These are phyloP conservation scores for Eubucco bourcierii DNA, from an alignment of 2,113 vertebrate species.

Conservation along the genomic window DNA sequence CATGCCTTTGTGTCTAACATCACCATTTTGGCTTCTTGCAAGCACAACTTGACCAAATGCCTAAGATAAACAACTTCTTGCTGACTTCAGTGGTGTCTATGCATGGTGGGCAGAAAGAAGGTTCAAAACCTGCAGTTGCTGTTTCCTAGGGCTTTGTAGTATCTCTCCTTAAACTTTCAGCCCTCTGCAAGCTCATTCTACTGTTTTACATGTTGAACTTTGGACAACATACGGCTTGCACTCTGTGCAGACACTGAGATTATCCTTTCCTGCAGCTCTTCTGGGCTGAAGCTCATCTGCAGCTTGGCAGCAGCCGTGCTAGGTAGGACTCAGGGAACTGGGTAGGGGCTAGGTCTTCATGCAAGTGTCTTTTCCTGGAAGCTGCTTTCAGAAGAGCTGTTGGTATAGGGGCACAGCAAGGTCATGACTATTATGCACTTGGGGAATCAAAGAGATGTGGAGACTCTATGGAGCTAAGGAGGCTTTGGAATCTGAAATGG, in stretches of 20 bases:
- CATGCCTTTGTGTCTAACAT: slow-evolving; percentile 10
- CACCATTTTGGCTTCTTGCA: slow-evolving; percentile 12
- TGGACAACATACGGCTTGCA: neutral
- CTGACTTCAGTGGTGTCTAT: neutral
- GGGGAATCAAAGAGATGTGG: neutral
- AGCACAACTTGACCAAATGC: neutral
- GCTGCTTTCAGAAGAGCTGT: neutral
- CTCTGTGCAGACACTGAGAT: neutral
- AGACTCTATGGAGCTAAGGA: neutral
- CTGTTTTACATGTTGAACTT: neutral
- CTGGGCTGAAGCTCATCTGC: neutral
- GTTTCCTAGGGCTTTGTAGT: neutral
- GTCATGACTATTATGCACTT: neutral
- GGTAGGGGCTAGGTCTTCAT: neutral
- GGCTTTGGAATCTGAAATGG: neutral
- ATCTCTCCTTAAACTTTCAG: neutral
- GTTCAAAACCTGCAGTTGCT: neutral
- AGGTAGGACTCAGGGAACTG: neutral
- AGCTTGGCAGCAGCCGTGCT: neutral
- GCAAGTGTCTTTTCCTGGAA: neutral
- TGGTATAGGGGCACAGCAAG: neutral
- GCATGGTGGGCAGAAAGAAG: neutral
- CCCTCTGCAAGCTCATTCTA: neutral
- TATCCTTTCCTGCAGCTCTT: neutral
- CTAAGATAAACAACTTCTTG: neutral